phyloP scores from a whole-genome alignment of 2,888 invertebrate genomes.

The Cylindroiulus punctatus region DNA sequence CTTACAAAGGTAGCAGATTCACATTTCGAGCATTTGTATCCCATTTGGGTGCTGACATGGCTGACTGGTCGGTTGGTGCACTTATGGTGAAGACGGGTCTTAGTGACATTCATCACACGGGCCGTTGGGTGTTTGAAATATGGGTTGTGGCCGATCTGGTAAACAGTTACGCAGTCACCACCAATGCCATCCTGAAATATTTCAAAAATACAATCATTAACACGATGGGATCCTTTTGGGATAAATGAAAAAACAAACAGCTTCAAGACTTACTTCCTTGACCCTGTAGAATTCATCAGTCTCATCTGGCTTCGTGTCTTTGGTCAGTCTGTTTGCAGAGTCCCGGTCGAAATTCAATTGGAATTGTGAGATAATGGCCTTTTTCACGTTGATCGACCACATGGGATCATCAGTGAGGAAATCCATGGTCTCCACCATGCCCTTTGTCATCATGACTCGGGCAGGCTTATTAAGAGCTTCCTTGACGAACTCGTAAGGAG shows the following conservation, averaged over 20 bases:
- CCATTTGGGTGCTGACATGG: slow-evolving; percentile 52
- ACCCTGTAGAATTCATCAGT: slow-evolving; percentile 54
- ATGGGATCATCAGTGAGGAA: slow-evolving; percentile 53
- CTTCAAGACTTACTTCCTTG: slow-evolving; percentile 54
- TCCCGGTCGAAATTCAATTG: slow-evolving; percentile 55
- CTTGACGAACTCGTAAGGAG: slow-evolving; percentile 28
- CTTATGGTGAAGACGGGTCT: slow-evolving; percentile 41
- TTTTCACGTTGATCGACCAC: slow-evolving; percentile 57
- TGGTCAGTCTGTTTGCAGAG: slow-evolving; percentile 49
- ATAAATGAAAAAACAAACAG: background rate
- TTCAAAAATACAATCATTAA: background rate
- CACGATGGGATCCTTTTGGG: background rate
- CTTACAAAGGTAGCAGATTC: slow-evolving; percentile 30
- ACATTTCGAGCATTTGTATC: slow-evolving; percentile 57
- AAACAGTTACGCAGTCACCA: slow-evolving; percentile 57
- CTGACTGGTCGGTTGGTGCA: slow-evolving; percentile 56
- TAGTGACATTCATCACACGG: slow-evolving; percentile 58
- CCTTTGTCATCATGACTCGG: slow-evolving; percentile 54
- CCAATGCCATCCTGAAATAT: slow-evolving; percentile 56
- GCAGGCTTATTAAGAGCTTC: slow-evolving; percentile 54
- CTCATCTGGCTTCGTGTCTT: slow-evolving; percentile 53
- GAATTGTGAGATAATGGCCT: slow-evolving; percentile 52
- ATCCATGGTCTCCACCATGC: slow-evolving; percentile 55
- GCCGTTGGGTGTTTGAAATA: slow-evolving; percentile 40
- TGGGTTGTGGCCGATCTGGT: slow-evolving; percentile 55